These are phyloP conservation scores for Nebria ingens DNA, from an alignment of 1,140 invertebrate genomes.

Conservation along the genomic window DNA sequence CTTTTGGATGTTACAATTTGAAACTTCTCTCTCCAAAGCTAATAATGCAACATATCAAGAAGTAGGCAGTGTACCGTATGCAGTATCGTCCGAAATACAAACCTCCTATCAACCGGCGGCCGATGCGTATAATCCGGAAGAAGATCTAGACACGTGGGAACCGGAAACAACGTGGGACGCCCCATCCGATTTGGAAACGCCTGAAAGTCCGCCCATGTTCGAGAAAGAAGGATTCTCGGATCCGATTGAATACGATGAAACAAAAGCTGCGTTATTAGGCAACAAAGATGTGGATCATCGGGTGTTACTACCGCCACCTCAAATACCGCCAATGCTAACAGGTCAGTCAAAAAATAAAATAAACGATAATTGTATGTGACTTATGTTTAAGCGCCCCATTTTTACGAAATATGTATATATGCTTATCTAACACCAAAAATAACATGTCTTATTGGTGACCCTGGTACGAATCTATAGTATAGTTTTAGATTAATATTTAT, in stretches of 20 bases:
- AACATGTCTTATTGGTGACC: too few species aligned
- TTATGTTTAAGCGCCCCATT: too few species aligned
- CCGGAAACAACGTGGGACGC: slow-evolving; percentile 22
- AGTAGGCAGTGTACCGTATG: not conserved
- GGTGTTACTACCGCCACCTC: slow-evolving; percentile 20
- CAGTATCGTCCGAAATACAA: not conserved
- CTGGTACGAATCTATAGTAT: too few species aligned
- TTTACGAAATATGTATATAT: too few species aligned
- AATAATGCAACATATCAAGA: not conserved
- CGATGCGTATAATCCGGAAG: slow-evolving; percentile 29
- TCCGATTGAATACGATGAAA: slow-evolving; percentile 45
- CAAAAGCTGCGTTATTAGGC: slow-evolving; percentile 26
- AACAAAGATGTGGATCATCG: slow-evolving; percentile 46
- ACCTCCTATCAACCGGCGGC: slow-evolving; percentile 8
- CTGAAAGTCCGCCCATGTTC: slow-evolving; percentile 54
- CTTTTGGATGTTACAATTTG: too few species aligned
- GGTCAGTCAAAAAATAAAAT: too few species aligned
- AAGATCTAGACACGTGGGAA: slow-evolving; percentile 27
- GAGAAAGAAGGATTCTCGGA: slow-evolving; percentile 45
- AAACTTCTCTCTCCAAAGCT: not conserved
- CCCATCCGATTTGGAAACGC: slow-evolving; percentile 37
- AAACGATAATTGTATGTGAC: too few species aligned
- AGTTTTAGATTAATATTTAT: too few species aligned
- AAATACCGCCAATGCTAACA: not conserved
- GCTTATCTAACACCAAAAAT: too few species aligned